Evolutionary conservation across 2,113 vertebrate species (phyloP).

Genomic region (Lutjanus erythropterus): DNA sequence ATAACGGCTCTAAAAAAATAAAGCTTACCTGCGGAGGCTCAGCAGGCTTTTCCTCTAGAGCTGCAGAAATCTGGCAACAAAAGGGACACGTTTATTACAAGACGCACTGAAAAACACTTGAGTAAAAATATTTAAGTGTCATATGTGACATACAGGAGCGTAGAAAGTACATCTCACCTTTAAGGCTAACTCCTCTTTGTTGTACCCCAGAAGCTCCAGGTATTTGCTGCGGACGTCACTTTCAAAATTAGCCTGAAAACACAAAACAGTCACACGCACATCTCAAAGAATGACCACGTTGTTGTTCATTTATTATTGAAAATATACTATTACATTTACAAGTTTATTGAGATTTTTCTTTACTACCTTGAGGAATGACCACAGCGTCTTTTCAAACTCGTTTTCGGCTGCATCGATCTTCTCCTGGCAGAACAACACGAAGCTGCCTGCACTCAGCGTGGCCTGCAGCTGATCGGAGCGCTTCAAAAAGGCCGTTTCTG

Average conservation of each 20-base stretch:
- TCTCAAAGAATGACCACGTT: background rate
- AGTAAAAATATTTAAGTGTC: background rate
- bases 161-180: conserved; percentile 85
- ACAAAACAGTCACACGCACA: conserved; percentile 1
- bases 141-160: background rate
- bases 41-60: conserved; percentile 84
- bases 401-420: conserved; percentile 89
- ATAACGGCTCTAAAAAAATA: no score
- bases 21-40: conserved; percentile 83
- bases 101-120: background rate
- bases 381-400: conserved; percentile 93
- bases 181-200: conserved; percentile 90
- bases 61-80: conserved; percentile 86
- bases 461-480: conserved; percentile 92
- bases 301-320: no score
- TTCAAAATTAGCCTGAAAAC: conserved; percentile 93
- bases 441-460: conserved; percentile 87
- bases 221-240: conserved; percentile 92
- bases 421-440: conserved; percentile 90
- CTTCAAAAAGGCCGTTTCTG: conserved; percentile 90
- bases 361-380: conserved; percentile 96
- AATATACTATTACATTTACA: background rate
- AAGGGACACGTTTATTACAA: background rate
- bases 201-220: conserved; percentile 94
- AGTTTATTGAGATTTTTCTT: background rate